These are phyloP conservation scores for Drosophila nannoptera DNA, from an alignment of 1,140 invertebrate species.

Conservation along the genomic window DNA sequence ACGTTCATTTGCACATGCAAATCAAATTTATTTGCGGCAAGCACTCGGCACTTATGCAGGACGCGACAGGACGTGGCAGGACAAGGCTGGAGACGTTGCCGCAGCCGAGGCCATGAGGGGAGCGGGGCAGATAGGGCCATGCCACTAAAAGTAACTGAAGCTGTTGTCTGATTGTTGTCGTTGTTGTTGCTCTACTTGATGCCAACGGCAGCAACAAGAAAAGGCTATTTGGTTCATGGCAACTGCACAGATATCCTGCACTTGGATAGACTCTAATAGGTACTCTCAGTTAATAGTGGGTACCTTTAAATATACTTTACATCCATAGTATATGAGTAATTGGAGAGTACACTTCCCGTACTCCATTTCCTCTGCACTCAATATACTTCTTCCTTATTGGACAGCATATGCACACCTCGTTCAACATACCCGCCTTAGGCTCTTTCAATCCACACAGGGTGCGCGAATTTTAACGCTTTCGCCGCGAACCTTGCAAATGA, in stretches of 20 bases:
- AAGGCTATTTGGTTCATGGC: not conserved
- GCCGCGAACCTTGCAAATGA: conserved; percentile 44
- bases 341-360: no score
- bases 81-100: conserved; percentile 23
- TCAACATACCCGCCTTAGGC: not conserved
- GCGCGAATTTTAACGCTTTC: conserved; percentile 26
- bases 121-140: not conserved
- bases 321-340: no score
- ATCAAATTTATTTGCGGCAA: conserved; percentile 76
- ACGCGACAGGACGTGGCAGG: conserved; percentile 34
- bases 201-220: conserved; percentile 13
- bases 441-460: not conserved
- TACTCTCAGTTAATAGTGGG: no score
- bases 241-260: not conserved
- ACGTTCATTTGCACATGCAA: conserved; percentile 78
- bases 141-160: conserved; percentile 51
- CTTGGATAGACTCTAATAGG: no score
- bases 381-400: not conserved
- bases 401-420: not conserved
- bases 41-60: conserved; percentile 57
- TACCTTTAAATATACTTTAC: no score
- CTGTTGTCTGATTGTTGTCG: conserved; percentile 26
- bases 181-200: conserved; percentile 10
- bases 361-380: no score
- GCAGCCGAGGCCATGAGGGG: conserved; percentile 1